These are phyloP conservation scores for Macrosoma leucophasiata DNA, from an alignment of 2,888 invertebrate species.

Conservation along the genomic window DNA sequence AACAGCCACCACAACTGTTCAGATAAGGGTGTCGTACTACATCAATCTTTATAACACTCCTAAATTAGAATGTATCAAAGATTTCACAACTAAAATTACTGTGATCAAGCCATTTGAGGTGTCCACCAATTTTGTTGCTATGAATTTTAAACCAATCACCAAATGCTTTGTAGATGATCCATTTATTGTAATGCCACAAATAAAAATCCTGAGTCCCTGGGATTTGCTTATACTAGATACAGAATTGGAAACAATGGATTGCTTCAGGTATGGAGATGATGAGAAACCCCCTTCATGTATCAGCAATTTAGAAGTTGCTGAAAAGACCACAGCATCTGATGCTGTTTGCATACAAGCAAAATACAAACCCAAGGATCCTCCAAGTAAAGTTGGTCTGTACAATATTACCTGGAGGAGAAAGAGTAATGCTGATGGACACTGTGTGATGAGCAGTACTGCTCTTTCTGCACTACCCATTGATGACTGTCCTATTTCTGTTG, in stretches of 20 bases:
- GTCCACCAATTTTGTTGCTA: slow-evolving; percentile 78
- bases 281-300: slow-evolving; percentile 51
- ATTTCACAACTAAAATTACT: slow-evolving; percentile 75
- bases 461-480: slow-evolving; percentile 75
- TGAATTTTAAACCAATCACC: slow-evolving; percentile 78
- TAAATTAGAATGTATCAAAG: slow-evolving; percentile 74
- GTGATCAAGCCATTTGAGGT: slow-evolving; percentile 84
- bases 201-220: slow-evolving; percentile 82
- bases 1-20: slow-evolving; percentile 75
- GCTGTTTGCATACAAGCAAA: slow-evolving; percentile 60
- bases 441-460: slow-evolving; percentile 73
- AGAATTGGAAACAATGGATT: slow-evolving; percentile 77
- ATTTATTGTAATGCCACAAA: slow-evolving; percentile 80
- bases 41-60: slow-evolving; percentile 60
- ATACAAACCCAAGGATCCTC: slow-evolving; percentile 57
- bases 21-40: slow-evolving; percentile 75
- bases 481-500: slow-evolving; percentile 76
- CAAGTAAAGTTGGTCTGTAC: slow-evolving; percentile 60
- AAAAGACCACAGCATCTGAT: slow-evolving; percentile 60
- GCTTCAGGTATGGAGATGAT: slow-evolving; percentile 49
- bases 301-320: slow-evolving; percentile 53
- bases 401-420: slow-evolving; percentile 65
- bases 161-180: slow-evolving; percentile 82
- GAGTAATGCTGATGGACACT: slow-evolving; percentile 38
- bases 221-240: slow-evolving; percentile 80